A percentile compares a stretch with the other conserved stretches of the same genome.
Conservation (phyloP, 2,113 vertebrate species). For the Apeltes quadracus region DNA sequence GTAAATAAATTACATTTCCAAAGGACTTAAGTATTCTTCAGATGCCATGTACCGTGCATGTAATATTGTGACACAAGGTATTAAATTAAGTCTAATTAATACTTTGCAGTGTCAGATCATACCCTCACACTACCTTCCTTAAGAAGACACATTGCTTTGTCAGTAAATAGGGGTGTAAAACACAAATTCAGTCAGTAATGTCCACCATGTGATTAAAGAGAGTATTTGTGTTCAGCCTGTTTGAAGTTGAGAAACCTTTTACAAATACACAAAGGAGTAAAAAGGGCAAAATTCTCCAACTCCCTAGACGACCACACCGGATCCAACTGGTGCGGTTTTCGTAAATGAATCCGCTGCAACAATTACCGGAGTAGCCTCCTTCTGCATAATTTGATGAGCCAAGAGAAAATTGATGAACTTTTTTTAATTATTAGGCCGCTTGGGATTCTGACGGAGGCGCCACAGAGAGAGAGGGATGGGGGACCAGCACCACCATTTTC, state of each 20-base stretch:
- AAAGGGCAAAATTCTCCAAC: conserved; percentile 26
- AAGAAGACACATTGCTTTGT: conserved; percentile 62
- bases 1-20: conserved; percentile 74
- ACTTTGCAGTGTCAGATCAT: conserved; percentile 61
- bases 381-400: conserved; percentile 78
- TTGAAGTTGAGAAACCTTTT: conserved; percentile 27
- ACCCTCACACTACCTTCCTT: conserved; percentile 59
- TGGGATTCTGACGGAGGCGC: conserved; percentile 71
- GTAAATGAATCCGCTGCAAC: conserved; percentile 75
- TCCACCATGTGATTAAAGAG: conserved; percentile 28
- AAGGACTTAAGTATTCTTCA: conserved; percentile 61
- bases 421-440: conserved; percentile 78
- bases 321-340: conserved; percentile 68
- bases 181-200: conserved; percentile 21
- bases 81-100: conserved; percentile 74
- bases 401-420: conserved; percentile 80
- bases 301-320: conserved; percentile 48
- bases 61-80: conserved; percentile 71
- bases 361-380: conserved; percentile 73
- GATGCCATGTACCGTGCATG: conserved; percentile 57
- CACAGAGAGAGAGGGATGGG: too few relatives aligned
- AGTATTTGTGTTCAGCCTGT: conserved; percentile 37
- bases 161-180: conserved; percentile 23
- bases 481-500: too few relatives aligned
- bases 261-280: conserved; percentile 18